These are phyloP conservation scores for Channa maculata DNA, from an alignment of 2,113 vertebrate species.

Conservation along the genomic window DNA sequence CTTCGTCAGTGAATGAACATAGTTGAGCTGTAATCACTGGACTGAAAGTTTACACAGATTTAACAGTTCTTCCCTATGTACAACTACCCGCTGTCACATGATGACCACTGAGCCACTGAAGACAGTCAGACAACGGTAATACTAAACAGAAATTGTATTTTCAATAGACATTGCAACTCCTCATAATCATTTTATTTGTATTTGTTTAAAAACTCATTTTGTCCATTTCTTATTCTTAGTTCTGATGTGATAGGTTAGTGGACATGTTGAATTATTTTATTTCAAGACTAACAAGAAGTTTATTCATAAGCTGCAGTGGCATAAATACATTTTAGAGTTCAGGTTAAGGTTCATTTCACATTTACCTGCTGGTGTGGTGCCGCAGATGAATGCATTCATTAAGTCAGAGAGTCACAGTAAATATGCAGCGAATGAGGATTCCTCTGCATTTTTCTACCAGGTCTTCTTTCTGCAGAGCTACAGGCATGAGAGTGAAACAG, in stretches of 20 bases:
- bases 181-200: too few species aligned
- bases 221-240: not conserved
- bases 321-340: slow-evolving; percentile 2
- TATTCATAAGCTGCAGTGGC: slow-evolving; percentile 15
- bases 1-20: not conserved
- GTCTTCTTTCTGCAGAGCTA: slow-evolving; percentile 12
- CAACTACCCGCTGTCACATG: too few species aligned
- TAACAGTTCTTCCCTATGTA: too few species aligned
- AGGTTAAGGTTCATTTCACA: slow-evolving; percentile 19
- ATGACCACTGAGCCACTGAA: too few species aligned
- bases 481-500: slow-evolving; percentile 18
- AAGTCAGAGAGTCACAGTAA: slow-evolving; percentile 37
- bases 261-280: not conserved
- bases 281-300: slow-evolving; percentile 15
- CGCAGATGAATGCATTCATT: slow-evolving; percentile 32
- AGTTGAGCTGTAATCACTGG: not conserved
- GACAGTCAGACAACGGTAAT: too few species aligned
- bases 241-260: not conserved
- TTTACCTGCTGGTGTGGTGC: slow-evolving; percentile 1
- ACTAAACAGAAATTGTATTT: too few species aligned
- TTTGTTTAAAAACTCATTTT: not conserved
- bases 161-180: too few species aligned
- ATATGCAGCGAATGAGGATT: slow-evolving; percentile 16
- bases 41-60: too few species aligned
- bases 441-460: slow-evolving; percentile 28